These are phyloP conservation scores for Phortica magna DNA, from an alignment of 2,888 invertebrate genomes.

Conservation along the genomic window DNA sequence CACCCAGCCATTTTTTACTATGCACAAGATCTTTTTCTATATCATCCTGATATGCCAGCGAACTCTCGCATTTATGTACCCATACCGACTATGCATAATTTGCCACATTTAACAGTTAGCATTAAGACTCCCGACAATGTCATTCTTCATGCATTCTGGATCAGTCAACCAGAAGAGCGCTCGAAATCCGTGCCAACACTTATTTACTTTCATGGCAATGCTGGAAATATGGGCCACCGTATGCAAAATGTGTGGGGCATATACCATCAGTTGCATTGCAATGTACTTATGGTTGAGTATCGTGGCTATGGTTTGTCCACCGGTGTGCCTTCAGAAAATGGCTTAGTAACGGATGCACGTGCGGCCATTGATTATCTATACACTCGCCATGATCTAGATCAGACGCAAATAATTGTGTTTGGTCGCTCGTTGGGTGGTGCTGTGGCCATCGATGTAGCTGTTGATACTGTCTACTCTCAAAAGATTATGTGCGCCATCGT, in stretches of 20 bases:
- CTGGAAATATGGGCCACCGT: slow-evolving; percentile 97
- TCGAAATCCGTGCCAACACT: slow-evolving; percentile 88
- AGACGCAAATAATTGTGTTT: slow-evolving; percentile 90
- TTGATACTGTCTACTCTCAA: slow-evolving; percentile 85
- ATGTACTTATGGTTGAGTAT: slow-evolving; percentile 95
- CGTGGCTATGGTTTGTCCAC: slow-evolving; percentile 96
- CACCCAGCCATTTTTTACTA: slow-evolving; percentile 88
- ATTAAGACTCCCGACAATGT: slow-evolving; percentile 88
- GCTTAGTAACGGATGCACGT: slow-evolving; percentile 91
- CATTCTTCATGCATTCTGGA: slow-evolving; percentile 89
- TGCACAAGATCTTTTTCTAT: slow-evolving; percentile 91
- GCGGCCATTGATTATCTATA: slow-evolving; percentile 91
- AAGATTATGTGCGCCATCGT: slow-evolving; percentile 92
- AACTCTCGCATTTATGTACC: slow-evolving; percentile 93
- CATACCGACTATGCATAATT: slow-evolving; percentile 89
- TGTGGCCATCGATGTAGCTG: slow-evolving; percentile 92
- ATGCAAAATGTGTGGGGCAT: slow-evolving; percentile 92
- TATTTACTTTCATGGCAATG: slow-evolving; percentile 96
- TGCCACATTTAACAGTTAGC: slow-evolving; percentile 91
- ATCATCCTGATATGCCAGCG: slow-evolving; percentile 92
- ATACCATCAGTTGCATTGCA: slow-evolving; percentile 89
- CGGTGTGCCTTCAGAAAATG: slow-evolving; percentile 91
- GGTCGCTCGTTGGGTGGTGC: slow-evolving; percentile 93
- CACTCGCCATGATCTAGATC: slow-evolving; percentile 90
- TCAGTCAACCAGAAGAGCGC: slow-evolving; percentile 85